Evolutionary conservation across 2,888 invertebrate species (phyloP).

Genomic region (Tuberolachnus salignus): DNA sequence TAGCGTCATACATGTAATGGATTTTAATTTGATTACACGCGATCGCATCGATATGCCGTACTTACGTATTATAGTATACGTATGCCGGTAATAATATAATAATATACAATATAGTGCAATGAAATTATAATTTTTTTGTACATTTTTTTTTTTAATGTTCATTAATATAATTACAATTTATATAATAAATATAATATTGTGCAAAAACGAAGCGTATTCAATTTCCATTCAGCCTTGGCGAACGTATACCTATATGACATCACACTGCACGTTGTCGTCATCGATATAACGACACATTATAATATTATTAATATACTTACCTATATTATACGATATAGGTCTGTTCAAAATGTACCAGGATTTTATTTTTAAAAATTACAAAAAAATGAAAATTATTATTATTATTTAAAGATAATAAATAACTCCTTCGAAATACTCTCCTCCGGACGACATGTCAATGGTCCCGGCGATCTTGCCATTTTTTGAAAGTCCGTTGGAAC

Average conservation of each 20-base stretch:
- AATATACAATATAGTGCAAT: slow-evolving; percentile 2
- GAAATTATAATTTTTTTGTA: neutral
- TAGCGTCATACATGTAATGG: slow-evolving; percentile 26
- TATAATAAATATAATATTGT: slow-evolving; percentile 11
- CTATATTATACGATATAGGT: no score
- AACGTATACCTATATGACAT: slow-evolving; percentile 15
- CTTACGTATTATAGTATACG: neutral
- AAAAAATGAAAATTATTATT: no score
- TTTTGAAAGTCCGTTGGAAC: no score
- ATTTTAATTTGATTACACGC: neutral
- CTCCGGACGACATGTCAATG: no score
- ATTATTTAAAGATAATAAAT: no score
- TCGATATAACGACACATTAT: slow-evolving; percentile 27
- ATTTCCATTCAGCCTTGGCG: slow-evolving; percentile 52
- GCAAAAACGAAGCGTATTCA: slow-evolving; percentile 47
- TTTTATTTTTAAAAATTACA: no score
- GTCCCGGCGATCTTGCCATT: no score
- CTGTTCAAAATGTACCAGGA: no score
- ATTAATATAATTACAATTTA: neutral
- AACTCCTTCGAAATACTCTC: no score
- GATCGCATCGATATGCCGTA: no score
- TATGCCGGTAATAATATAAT: neutral
- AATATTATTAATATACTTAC: neutral
- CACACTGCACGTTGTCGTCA: slow-evolving; percentile 24
- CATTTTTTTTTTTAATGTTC: no score